A percentile compares a stretch with the other conserved stretches of the same genome.
Evolutionary conservation across 1,140 invertebrate species (phyloP).

Genomic region (Hylaeus volcanicus): DNA sequence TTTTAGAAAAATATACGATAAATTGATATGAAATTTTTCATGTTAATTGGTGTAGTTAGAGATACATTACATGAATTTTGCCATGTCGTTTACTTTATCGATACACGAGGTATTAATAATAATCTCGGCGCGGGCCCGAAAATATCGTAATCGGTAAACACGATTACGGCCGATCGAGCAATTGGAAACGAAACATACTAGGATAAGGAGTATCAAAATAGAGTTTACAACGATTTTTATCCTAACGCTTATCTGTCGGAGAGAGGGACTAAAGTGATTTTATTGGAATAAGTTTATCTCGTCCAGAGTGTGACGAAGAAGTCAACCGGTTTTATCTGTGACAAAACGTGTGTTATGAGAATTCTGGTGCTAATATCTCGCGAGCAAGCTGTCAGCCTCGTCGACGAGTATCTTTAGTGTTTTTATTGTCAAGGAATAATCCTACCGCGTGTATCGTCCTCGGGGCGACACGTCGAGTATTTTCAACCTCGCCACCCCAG

Average conservation of each 20-base stretch:
- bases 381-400: neutral
- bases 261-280: constrained; percentile 27
- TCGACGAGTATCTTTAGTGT: constrained; percentile 17
- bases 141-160: too few species aligned
- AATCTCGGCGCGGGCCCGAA: too few species aligned
- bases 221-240: constrained; percentile 2
- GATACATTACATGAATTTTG: too few species aligned
- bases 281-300: constrained; percentile 34
- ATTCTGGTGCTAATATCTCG: constrained; percentile 23
- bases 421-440: constrained; percentile 37
- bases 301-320: constrained; percentile 1
- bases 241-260: neutral
- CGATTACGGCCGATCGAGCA: too few species aligned
- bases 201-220: neutral
- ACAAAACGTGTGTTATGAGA: constrained; percentile 33
- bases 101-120: too few species aligned
- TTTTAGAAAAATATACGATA: too few species aligned
- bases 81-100: too few species aligned
- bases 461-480: neutral
- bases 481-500: constrained; percentile 6
- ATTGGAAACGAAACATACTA: neutral
- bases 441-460: constrained; percentile 26
- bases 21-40: too few species aligned
- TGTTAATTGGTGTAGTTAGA: too few species aligned
- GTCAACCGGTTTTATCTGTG: constrained; percentile 31